Evolutionary conservation across 2,888 invertebrate species (phyloP).

Genomic region (Helobdella robusta): DNA sequence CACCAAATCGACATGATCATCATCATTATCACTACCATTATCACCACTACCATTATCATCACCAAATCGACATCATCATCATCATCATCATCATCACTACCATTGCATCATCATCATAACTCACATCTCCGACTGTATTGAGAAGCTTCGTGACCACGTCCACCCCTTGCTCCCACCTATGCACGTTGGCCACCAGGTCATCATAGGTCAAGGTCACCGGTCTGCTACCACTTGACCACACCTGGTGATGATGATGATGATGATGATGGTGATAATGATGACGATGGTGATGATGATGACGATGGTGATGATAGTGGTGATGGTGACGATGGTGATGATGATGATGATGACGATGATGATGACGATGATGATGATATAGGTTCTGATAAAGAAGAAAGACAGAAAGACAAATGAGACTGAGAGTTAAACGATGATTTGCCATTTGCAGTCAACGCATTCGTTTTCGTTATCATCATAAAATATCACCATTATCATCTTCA

Average conservation of each 20-base stretch:
- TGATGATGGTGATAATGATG: background rate
- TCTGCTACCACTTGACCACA: slow-evolving; percentile 10
- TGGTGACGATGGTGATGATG: background rate
- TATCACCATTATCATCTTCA: background rate
- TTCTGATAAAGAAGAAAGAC: no score
- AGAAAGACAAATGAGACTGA: background rate
- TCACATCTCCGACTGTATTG: slow-evolving; percentile 17
- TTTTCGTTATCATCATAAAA: background rate
- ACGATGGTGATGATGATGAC: background rate
- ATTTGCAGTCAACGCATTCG: background rate
- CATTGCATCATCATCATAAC: no score
- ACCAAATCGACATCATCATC: no score
- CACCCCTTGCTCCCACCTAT: slow-evolving; percentile 20
- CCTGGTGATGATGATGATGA: background rate
- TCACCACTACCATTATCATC: no score
- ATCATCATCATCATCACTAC: no score
- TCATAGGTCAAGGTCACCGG: slow-evolving; percentile 16
- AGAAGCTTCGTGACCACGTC: slow-evolving; percentile 20
- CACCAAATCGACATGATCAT: no score
- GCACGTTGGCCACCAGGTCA: slow-evolving; percentile 11
- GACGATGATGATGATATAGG: no score
- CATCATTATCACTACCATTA: no score
- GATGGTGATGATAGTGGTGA: background rate
- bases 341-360: background rate
- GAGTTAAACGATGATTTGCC: background rate